Evolutionary conservation across 2,888 invertebrate genomes (phyloP).

Genomic region (Drosophila kokeensis): DNA sequence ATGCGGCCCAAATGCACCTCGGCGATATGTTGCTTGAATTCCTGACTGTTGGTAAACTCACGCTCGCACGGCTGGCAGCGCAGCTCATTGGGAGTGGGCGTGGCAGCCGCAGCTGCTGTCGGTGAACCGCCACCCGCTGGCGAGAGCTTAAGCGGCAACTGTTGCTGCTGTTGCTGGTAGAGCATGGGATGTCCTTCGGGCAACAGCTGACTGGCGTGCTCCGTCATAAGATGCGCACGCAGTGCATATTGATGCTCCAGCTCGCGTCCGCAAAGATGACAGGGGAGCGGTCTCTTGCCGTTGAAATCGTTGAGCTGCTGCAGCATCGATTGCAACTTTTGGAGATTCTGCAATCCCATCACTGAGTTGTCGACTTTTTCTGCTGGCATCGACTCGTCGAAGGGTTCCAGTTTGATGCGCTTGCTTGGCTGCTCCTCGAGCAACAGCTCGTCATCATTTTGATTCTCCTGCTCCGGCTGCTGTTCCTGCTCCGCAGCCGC

Average conservation of each 20-base stretch:
- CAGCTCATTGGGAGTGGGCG: conserved; percentile 64
- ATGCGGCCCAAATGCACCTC: conserved; percentile 86
- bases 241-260: conserved; percentile 90
- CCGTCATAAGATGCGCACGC: conserved; percentile 85
- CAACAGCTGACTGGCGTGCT: conserved; percentile 76
- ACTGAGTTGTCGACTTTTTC: conserved; percentile 84
- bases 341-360: conserved; percentile 92
- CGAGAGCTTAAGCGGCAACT: conserved; percentile 74
- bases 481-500: conserved; percentile 61
- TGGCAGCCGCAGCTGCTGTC: conserved; percentile 52
- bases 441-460: conserved; percentile 19
- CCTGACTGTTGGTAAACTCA: conserved; percentile 88
- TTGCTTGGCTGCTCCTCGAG: conserved; percentile 67
- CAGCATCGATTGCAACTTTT: conserved; percentile 96
- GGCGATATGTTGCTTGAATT: conserved; percentile 89
- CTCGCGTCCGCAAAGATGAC: conserved; percentile 90
- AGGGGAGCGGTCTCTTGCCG: conserved; percentile 87
- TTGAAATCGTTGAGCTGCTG: conserved; percentile 93
- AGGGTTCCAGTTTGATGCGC: conserved; percentile 78
- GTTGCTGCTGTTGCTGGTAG: conserved; percentile 67
- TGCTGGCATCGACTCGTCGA: conserved; percentile 46
- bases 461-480: conserved; percentile 36
- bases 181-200: conserved; percentile 62
- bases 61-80: conserved; percentile 85
- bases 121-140: conserved; percentile 67